Evolutionary conservation across 1,140 invertebrate species (phyloP), one percentile per base, ranked within the genome.

Genomic region (Brachystomella parvula): DNA sequence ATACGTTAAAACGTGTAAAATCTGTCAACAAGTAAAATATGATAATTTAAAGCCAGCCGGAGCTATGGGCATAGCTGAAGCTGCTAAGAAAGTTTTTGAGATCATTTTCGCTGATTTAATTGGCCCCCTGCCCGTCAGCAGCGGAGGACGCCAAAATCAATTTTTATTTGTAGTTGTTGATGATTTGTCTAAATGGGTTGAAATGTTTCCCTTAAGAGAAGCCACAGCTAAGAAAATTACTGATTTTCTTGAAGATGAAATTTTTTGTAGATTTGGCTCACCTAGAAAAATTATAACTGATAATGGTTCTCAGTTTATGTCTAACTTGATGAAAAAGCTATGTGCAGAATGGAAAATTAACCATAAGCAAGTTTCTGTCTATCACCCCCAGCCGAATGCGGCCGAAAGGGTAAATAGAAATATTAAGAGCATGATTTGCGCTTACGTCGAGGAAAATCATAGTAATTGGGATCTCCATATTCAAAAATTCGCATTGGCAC

Each of bases 401-500:
- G 75, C 76, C 0, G 80, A 81, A 68, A 64, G 79, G 29, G 76
- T 76, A 3, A 81, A 81, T 63, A 49, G 76, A 19, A 76, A 77
- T 28, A 24, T 82, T 1, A 79, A 81, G 64, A 69, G 73, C 1
- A 76, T 76, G 71, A 66, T 81, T 0, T 62, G 72, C 0, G 76
- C 78, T 0, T 75, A 75, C 19, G 74, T 80, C 0, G 69, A 73
- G 6, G 61, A 74, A 0, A 71, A 78, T 32, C 78, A 81, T 59
- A 28, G 44, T 3, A 31, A 63, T 1, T 81, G 77, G 78, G 72
- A 77, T 56, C 47, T 67, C 0, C 66, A 76, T n/a, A 62, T 81
- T 1, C 70, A 75, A 3, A 74, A 77, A 29, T 74, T 81, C 17
- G 68, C 75, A 0, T 80, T 79, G 64, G 79, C 78, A 0, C 75